Percentiles rank a stretch among this genome's conserved stretches.
Conservation (phyloP, 2,888 invertebrate species). For the Pollenia labialis region DNA sequence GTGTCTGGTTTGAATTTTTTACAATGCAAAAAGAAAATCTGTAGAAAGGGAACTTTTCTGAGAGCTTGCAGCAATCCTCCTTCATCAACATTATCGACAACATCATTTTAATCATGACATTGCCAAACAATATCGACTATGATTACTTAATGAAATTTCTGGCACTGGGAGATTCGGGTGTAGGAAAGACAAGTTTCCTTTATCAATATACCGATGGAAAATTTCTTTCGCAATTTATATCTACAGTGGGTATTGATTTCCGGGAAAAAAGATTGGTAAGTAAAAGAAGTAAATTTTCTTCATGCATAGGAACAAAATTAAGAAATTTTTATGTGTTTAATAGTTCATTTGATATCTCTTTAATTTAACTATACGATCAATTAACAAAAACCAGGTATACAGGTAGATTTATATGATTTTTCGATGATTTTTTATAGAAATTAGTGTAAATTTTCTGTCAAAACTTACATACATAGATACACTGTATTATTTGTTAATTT, state of each 20-base stretch:
- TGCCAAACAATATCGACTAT: constrained; percentile 81
- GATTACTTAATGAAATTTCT: constrained; percentile 87
- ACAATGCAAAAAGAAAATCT: background rate
- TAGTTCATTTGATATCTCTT: too few relatives aligned
- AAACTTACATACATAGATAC: too few relatives aligned
- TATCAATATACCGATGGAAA: constrained; percentile 97
- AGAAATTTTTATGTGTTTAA: too few relatives aligned
- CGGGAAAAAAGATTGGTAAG: constrained; percentile 96
- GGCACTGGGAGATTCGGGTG: constrained; percentile 98
- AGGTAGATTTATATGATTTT: too few relatives aligned
- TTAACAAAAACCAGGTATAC: too few relatives aligned
- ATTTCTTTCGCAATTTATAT: constrained; percentile 96
- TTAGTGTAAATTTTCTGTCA: too few relatives aligned
- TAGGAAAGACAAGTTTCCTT: constrained; percentile 98
- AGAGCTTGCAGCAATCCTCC: background rate
- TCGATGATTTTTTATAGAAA: too few relatives aligned
- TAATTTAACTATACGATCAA: too few relatives aligned
- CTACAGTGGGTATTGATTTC: constrained; percentile 99
- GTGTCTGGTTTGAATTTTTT: too few relatives aligned
- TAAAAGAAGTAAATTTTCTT: constrained; percentile 57
- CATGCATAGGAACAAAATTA: background rate
- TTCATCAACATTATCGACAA: background rate
- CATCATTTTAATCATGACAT: constrained; percentile 75
- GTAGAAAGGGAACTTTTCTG: background rate
- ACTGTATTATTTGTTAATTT: too few relatives aligned